Evolutionary conservation across 1,140 invertebrate species (phyloP), one percentile per base, ranked within the genome.

Genomic region (Brachionus koreanus): DNA sequence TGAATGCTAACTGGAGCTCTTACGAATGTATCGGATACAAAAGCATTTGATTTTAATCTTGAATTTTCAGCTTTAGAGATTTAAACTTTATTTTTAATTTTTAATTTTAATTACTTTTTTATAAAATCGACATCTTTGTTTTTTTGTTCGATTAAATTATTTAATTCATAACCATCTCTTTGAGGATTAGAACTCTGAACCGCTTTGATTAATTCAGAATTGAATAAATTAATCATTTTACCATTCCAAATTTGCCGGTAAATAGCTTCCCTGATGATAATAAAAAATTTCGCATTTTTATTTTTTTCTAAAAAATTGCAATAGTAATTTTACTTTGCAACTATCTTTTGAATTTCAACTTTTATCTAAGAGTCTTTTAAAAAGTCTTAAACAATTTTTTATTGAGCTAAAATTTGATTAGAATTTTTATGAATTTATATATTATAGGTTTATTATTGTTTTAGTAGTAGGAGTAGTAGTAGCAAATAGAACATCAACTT

Each of bases 81-180:
- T 19, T 6, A 6, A 6, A 57, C n/a, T 16, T 12, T n/a, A 6
- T n/a, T 57, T 16, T 16, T 63, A 23, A 23, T 23, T 25, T 57
- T 25, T 57, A 19, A 63, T 25, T 5, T 29, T 13, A 7, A 19
- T 12, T 74, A 74, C 69, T 46, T 74, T 42, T 23, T 74, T 10
- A 74, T 46, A 4, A 74, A 46, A 25, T 33, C 33, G 23, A 12
- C 9, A 25, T 43, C 25, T 12, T 49, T 74, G 10, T 74, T 19
- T 25, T 12, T 46, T 4, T 46, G 43, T 65, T 79, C 76, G 16
- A 79, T 43, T 2, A 79, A 37, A 79, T 79, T 79, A 37, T 65
- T 49, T 33, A 79, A 0, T 79, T 79, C 76, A 37, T 29, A 79
- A 37, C 61, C 76, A n/a, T 79, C 76, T 57, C 76, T 10, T 33